phyloP scores from a whole-genome alignment of 2,888 invertebrate species.

The Chrysolina haemoptera region DNA sequence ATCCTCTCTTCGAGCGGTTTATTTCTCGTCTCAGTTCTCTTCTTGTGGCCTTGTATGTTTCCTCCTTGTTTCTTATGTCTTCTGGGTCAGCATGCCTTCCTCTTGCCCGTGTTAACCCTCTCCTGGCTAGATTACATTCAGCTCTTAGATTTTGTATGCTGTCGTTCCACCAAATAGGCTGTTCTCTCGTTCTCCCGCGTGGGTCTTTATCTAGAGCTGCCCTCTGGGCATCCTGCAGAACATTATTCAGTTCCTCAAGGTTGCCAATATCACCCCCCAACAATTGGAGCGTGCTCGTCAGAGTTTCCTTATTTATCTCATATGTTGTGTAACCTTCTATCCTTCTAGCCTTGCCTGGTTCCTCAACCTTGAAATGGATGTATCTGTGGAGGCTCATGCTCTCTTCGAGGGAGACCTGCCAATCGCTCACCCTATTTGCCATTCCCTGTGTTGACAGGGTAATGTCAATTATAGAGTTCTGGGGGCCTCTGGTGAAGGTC shows the following conservation, averaged over 20 bases:
- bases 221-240: neutral
- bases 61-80: neutral
- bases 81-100: too few relatives aligned
- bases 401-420: conserved; percentile 1
- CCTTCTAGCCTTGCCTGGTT: neutral
- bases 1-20: neutral
- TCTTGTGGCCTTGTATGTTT: neutral
- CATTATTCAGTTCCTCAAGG: neutral
- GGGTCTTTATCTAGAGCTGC: neutral
- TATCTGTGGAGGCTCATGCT: neutral
- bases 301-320: neutral
- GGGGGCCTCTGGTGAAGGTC: too few relatives aligned
- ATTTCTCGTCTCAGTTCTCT: neutral
- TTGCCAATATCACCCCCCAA: neutral
- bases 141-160: neutral
- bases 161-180: conserved; percentile 12
- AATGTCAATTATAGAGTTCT: neutral
- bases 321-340: conserved; percentile 23
- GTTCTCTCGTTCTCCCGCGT: neutral
- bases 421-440: neutral
- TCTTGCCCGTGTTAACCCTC: neutral
- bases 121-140: neutral
- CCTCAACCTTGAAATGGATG: neutral
- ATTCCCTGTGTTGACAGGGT: conserved; percentile 8
- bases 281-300: neutral